Percentiles rank a stretch among this genome's conserved stretches.
phyloP scores from a whole-genome alignment of 2,888 invertebrate species.

The Lomographa bimaculata region DNA sequence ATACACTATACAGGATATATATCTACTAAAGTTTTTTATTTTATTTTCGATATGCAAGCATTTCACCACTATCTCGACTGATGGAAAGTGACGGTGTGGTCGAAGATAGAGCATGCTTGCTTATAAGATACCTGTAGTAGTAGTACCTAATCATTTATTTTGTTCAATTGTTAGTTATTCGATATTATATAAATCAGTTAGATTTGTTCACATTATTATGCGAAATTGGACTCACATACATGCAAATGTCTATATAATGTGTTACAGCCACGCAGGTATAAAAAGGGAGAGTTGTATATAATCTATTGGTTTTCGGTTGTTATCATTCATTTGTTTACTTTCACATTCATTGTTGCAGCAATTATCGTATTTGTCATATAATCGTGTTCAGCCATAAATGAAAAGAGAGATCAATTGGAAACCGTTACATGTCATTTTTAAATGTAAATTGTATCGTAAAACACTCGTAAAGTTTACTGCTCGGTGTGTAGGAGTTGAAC shows the following conservation, averaged over 20 bases:
- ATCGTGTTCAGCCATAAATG: conserved; percentile 44
- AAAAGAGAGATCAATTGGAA: conserved; percentile 51
- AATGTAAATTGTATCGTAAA: conserved; percentile 71
- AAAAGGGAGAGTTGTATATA: conserved; percentile 17
- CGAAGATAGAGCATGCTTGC: too few species aligned
- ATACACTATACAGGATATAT: too few species aligned
- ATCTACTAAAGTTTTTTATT: too few species aligned
- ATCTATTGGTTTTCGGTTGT: conserved; percentile 1
- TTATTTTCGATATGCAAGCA: too few species aligned
- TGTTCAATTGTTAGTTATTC: too few species aligned
- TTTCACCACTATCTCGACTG: too few species aligned
- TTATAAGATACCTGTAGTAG: too few species aligned
- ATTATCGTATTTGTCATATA: conserved; percentile 42
- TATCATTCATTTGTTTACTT: conserved; percentile 11
- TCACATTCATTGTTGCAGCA: conserved; percentile 14
- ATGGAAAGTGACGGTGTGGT: too few species aligned
- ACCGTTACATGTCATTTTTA: conserved; percentile 61
- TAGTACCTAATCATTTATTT: too few species aligned
- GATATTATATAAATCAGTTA: too few species aligned
- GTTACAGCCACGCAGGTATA: neutral
- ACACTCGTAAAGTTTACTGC: conserved; percentile 56
- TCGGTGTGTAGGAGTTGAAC: conserved; percentile 45
- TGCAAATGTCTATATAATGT: conserved; percentile 8
- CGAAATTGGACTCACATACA: too few species aligned
- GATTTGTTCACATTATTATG: too few species aligned